phyloP scores from a whole-genome alignment of 2,113 vertebrate genomes.

The Aleadryas rufinucha region DNA sequence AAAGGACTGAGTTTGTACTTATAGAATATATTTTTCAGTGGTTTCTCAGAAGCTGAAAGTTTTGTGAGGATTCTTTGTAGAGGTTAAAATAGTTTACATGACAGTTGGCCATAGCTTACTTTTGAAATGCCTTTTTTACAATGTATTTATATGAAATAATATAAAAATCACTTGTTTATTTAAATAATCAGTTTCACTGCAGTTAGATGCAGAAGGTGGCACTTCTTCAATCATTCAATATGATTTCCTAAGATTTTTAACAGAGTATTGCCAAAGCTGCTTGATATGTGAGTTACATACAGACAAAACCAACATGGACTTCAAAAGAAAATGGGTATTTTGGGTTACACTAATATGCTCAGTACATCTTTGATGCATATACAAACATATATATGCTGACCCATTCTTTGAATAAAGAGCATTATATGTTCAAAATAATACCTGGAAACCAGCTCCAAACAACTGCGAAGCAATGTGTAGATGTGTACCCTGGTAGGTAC shows the following conservation, averaged over 20 bases:
- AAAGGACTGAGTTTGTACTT: background rate
- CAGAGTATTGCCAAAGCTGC: background rate
- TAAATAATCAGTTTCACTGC: background rate
- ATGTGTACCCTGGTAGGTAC: background rate
- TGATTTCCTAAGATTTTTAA: background rate
- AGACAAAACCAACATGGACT: background rate
- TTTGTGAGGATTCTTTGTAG: background rate
- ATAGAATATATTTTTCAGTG: background rate
- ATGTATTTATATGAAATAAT: background rate
- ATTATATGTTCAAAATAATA: background rate
- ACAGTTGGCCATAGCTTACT: background rate
- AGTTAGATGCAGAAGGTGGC: background rate
- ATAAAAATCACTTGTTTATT: background rate
- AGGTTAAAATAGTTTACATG: background rate
- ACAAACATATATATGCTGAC: background rate
- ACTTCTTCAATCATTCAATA: background rate
- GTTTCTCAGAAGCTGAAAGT: background rate
- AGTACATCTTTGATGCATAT: background rate
- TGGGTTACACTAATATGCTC: background rate
- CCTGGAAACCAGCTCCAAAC: background rate
- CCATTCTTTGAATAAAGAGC: background rate
- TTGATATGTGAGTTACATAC: background rate
- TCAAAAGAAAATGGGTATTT: rapidly evolving
- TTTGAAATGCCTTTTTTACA: background rate
- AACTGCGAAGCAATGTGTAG: background rate